Percentiles rank a stretch among this genome's conserved stretches.
These are phyloP conservation scores for Psittacula echo DNA, from an alignment of 2,797 vertebrate genomes.

Conservation along the genomic window DNA sequence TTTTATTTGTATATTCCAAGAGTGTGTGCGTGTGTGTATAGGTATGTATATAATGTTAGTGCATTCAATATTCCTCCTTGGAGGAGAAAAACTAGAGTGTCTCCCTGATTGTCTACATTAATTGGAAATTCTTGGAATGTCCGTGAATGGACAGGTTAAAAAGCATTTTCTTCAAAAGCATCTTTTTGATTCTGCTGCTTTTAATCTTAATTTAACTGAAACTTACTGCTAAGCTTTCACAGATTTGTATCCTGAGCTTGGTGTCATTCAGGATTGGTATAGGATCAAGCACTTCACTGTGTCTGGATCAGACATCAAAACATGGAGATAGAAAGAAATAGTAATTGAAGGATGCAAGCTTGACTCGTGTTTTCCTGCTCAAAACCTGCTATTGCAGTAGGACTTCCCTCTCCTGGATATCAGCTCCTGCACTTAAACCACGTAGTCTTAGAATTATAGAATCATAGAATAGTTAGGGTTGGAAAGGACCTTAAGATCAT, in stretches of 20 bases:
- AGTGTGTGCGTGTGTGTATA: fast-evolving
- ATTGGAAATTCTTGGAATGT: not conserved
- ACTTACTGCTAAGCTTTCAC: not conserved
- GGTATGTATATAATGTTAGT: not conserved
- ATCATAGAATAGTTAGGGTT: no score
- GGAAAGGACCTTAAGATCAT: no score
- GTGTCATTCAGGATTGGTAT: not conserved
- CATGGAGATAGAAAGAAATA: not conserved
- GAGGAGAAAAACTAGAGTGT: not conserved
- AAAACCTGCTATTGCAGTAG: not conserved
- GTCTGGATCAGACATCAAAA: not conserved
- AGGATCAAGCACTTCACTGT: not conserved
- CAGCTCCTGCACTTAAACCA: not conserved
- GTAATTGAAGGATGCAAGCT: not conserved
- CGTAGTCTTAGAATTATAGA: not conserved
- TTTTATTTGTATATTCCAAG: not conserved
- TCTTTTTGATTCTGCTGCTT: not conserved
- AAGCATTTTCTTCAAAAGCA: not conserved
- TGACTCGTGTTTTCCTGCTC: not conserved
- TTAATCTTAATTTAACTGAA: not conserved
- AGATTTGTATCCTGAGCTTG: not conserved
- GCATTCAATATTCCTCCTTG: not conserved
- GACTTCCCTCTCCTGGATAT: not conserved
- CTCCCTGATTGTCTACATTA: not conserved
- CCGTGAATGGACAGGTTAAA: not conserved